Base-by-base conservation (phyloP, 2,888 invertebrate genomes). In the Cheilosia impressa region DNA sequence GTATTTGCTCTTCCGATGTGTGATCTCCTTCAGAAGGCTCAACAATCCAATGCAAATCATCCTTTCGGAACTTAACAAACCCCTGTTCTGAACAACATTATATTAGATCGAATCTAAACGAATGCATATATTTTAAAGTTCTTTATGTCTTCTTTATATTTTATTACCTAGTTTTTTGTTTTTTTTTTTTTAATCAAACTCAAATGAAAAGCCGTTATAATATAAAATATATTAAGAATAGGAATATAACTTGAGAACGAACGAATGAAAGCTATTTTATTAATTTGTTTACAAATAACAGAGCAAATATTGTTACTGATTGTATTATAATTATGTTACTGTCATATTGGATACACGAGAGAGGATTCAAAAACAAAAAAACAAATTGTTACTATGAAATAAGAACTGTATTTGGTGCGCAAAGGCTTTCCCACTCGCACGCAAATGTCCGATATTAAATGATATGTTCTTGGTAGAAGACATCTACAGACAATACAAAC, bases 261-360 rank as follows among this genome's bases (percentile, higher is more conserved):
- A 80, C 63, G 65, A 79, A 79, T 73, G 68, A 73, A 66, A 75
- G 38, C 71, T 80, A 66, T 62, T 66, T 77, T 53, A 77, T 63
- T 63, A 43, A 65, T 83, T 73, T 78, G 78, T 78, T 83, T 83
- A 60, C 62, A 83, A 41, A 78, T 45, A 73, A 50, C 75, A 57
- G 52, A 77, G 58, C 60, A 72, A 77, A 77, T 73, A 73, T 78
- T 82, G 87, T 87, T 87, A 82, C 38, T 68, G 73, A 77, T 62
- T 77, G 77, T 63, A 66, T 72, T 83, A 75, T 87, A 77, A 69
- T 77, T 87, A 82, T 87, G 87, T 87, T 82, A 77, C 73, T 69
- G 55, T 78, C 69, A 69, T 53, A 62, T 78, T 52, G 24, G 17
- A 24, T 62, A 53, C 24, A 38, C 58, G 41, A 52, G 45, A 66